Percentiles rank a stretch among this genome's conserved stretches.
These are phyloP conservation scores for Mythimna ferrago DNA, from an alignment of 2,888 invertebrate species.

Conservation along the genomic window DNA sequence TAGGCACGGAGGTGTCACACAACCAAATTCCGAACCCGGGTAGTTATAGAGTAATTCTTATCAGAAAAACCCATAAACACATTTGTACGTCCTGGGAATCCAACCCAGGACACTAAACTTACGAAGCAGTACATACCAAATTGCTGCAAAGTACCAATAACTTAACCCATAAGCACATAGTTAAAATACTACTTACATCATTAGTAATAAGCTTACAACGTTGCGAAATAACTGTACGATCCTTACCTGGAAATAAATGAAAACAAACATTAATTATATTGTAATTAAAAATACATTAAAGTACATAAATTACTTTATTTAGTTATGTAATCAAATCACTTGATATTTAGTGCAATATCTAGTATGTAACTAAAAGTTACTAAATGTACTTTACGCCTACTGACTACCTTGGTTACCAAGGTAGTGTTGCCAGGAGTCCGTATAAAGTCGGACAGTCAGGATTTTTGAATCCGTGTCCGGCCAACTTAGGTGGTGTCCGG, in stretches of 20 bases:
- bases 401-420: background rate
- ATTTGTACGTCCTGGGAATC: too few relatives aligned
- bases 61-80: too few relatives aligned
- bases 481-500: too few relatives aligned
- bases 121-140: too few relatives aligned
- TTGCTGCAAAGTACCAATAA: too few relatives aligned
- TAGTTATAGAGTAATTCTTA: too few relatives aligned
- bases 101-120: too few relatives aligned
- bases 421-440: too few relatives aligned
- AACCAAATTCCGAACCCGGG: too few relatives aligned
- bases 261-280: conserved; percentile 23
- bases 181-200: background rate
- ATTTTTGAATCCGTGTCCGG: too few relatives aligned
- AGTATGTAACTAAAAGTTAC: conserved; percentile 6
- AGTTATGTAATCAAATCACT: conserved; percentile 22
- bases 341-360: conserved; percentile 7
- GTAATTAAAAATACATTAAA: conserved; percentile 47
- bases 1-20: too few relatives aligned
- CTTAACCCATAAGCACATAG: background rate
- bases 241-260: conserved; percentile 46
- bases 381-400: background rate
- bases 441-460: too few relatives aligned
- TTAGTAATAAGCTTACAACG: background rate
- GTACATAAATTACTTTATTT: conserved; percentile 22
- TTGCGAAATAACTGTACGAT: conserved; percentile 8